Conservation (phyloP, 2,888 invertebrate species). For the Ecliptopera silaceata region DNA sequence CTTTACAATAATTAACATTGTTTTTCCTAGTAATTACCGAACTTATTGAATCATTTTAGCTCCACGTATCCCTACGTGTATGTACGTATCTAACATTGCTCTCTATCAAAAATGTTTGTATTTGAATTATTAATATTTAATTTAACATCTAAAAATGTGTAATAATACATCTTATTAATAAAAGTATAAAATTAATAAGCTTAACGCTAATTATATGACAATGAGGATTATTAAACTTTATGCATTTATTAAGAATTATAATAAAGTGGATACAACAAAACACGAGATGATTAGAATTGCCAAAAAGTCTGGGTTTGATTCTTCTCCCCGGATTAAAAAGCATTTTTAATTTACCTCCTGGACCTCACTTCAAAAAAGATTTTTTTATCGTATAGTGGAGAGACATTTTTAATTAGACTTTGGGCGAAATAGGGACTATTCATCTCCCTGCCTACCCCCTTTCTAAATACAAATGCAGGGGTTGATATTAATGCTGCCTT, state of each 20-base stretch:
- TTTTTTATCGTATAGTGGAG: conserved; percentile 13
- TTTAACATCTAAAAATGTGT: too few species aligned
- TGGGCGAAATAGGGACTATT: conserved; percentile 11
- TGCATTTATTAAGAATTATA: too few species aligned
- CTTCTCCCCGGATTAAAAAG: background rate
- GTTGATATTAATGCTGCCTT: conserved; percentile 11
- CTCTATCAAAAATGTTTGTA: too few species aligned
- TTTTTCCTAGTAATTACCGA: too few species aligned
- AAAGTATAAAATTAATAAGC: too few species aligned
- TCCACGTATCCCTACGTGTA: too few species aligned
- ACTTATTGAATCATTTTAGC: too few species aligned
- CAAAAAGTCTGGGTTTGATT: background rate
- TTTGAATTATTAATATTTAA: too few species aligned
- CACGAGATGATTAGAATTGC: background rate
- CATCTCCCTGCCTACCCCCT: conserved; percentile 21
- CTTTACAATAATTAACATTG: background rate
- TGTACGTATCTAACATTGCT: too few species aligned
- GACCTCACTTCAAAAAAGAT: conserved; percentile 4
- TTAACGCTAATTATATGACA: too few species aligned
- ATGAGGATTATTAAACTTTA: too few species aligned
- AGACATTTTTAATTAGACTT: conserved; percentile 23
- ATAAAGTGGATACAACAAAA: background rate
- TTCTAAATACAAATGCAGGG: conserved; percentile 28
- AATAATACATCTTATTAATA: too few species aligned
- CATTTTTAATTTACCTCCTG: background rate